Conservation (phyloP, 2,888 invertebrate species). For the Patella ulyssiponensis region DNA sequence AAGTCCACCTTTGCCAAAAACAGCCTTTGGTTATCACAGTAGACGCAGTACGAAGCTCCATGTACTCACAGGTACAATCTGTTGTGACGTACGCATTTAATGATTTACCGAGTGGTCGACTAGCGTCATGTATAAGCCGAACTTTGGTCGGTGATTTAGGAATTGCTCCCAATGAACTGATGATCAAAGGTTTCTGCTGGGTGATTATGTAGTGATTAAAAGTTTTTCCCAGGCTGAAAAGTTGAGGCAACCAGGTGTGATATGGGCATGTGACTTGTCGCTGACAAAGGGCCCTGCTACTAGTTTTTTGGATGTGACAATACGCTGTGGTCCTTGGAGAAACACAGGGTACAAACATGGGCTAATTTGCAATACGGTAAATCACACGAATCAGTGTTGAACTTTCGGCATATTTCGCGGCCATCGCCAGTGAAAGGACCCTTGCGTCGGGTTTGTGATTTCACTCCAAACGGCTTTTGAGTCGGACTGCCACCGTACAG, state of each 20-base stretch:
- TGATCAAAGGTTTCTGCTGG: background rate
- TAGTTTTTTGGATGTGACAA: constrained; percentile 15
- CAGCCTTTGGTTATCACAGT: background rate
- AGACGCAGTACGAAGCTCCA: background rate
- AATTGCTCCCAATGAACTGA: background rate
- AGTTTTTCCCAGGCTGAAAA: background rate
- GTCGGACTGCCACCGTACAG: background rate
- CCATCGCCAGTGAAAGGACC: constrained; percentile 28
- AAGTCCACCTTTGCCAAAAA: background rate
- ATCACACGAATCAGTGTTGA: constrained; percentile 22
- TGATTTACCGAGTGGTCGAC: background rate
- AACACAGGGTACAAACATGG: constrained; percentile 24
- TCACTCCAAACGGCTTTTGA: background rate
- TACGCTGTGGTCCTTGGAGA: background rate
- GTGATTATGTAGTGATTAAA: background rate
- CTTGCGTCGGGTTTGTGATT: background rate
- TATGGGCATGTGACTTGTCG: background rate
- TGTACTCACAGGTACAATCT: background rate
- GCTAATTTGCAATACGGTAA: constrained; percentile 23
- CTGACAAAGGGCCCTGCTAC: background rate
- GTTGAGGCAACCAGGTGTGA: background rate
- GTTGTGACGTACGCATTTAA: background rate
- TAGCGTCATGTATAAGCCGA: background rate
- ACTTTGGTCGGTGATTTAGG: background rate
- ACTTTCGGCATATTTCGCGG: constrained; percentile 28